Evolutionary conservation across 2,888 invertebrate species (phyloP), one percentile per base, ranked within the genome.

Genomic region (Platycnemis pennipes): DNA sequence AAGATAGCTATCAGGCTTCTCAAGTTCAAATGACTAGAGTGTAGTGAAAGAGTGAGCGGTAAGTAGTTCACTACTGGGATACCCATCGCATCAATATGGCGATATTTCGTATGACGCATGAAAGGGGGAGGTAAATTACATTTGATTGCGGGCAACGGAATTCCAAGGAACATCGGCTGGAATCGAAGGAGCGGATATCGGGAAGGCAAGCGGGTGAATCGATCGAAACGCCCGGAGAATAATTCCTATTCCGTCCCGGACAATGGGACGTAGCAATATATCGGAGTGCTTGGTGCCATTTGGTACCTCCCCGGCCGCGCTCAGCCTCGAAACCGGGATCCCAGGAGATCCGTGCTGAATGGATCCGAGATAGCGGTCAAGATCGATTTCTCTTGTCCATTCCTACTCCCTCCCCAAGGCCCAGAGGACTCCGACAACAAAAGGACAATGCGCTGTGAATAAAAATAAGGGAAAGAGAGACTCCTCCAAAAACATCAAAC

Each of bases 181-280:
- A 22, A 63, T 26, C n/a, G 63, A 26, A n/a, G n/a, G 63, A 63
- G 49, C 56, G 19, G 56, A 22, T 16, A 22, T 56, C 22, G 56
- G 26, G 56, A 56, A 22, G 26, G 56, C 49, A 19, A 77, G 11
- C 2, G 37, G 77, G 7, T 37, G 77, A 13, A 13, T 37, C 13
- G 37, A 77, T 77, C 77, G n/a, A 77, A 77, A 77, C 63, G 77
- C 26, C n/a, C 63, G 22, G 77, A 37, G 77, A 77, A 77, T 77
- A 77, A 31, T 77, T 77, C 16, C 77, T 13, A 37, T 37, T 77
- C 37, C 77, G 37, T 13, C 77, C 11, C 77, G 31, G 37, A 31
- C 77, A 77, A 77, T 63, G 63, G 63, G 63, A 26, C 63, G n/a
- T 63, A 31, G 77, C 77, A 77, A 77, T 77, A 77, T 77, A 77